phyloP scores from a whole-genome alignment of 2,888 invertebrate genomes.

The Drosophila suboccidentalis region DNA sequence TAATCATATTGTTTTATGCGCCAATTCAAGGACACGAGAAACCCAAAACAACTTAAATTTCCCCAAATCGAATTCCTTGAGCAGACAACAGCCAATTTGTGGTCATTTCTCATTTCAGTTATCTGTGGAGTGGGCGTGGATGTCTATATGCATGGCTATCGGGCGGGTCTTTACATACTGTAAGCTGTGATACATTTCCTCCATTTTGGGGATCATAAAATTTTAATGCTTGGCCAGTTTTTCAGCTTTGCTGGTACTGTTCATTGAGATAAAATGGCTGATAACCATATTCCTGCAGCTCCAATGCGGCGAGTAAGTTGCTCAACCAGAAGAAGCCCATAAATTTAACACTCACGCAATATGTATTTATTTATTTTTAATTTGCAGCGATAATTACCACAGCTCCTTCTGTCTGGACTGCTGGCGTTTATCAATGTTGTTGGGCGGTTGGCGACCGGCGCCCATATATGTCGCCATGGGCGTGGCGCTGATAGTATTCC shows the following conservation, averaged over 20 bases:
- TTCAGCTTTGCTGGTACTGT: slow-evolving; percentile 87
- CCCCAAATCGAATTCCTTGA: slow-evolving; percentile 21
- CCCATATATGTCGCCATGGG: slow-evolving; percentile 83
- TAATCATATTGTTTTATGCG: slow-evolving; percentile 60
- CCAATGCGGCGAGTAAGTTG: slow-evolving; percentile 82
- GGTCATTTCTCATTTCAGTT: slow-evolving; percentile 86
- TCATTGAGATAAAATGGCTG: slow-evolving; percentile 88
- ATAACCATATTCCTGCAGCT: slow-evolving; percentile 88
- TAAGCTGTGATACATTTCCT: slow-evolving; percentile 85
- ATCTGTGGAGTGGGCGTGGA: slow-evolving; percentile 89
- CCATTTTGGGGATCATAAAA: slow-evolving; percentile 31
- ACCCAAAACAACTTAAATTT: slow-evolving; percentile 13
- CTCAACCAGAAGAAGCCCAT: slow-evolving; percentile 23
- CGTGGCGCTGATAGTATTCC: slow-evolving; percentile 82
- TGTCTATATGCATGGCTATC: slow-evolving; percentile 88
- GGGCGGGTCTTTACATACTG: slow-evolving; percentile 88
- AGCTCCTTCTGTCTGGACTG: slow-evolving; percentile 74
- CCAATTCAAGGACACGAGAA: slow-evolving; percentile 42
- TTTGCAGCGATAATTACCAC: slow-evolving; percentile 79
- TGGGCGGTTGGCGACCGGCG: slow-evolving; percentile 84
- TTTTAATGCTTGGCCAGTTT: slow-evolving; percentile 86
- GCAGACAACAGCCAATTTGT: slow-evolving; percentile 50
- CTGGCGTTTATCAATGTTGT: slow-evolving; percentile 76
- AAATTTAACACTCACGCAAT: slow-evolving; percentile 21
- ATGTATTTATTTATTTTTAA: slow-evolving; percentile 40